Conservation (phyloP, 1,140 invertebrate genomes). For the Drosophila ercepeae region DNA sequence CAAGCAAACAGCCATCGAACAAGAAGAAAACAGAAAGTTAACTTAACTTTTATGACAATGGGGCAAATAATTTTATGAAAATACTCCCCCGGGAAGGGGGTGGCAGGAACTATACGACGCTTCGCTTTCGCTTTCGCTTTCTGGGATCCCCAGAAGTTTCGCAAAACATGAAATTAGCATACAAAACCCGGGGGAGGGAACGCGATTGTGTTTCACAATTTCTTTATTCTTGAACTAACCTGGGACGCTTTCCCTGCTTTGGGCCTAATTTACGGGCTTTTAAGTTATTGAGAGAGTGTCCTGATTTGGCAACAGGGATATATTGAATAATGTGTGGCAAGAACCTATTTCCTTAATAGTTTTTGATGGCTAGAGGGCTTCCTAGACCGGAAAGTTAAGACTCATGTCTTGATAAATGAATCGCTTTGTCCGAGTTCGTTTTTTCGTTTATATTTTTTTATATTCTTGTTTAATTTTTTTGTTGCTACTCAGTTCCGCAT, state of each 20-base stretch:
- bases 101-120: slow-evolving; percentile 3
- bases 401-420: slow-evolving; percentile 34
- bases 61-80: slow-evolving; percentile 73
- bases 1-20: slow-evolving; percentile 28
- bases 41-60: slow-evolving; percentile 72
- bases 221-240: slow-evolving; percentile 26
- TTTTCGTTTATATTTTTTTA: slow-evolving; percentile 2
- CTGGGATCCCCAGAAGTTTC: slow-evolving; percentile 20
- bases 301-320: not conserved
- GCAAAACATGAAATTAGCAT: slow-evolving; percentile 42
- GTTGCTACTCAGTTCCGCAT: slow-evolving; percentile 32
- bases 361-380: no score
- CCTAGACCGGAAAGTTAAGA: no score
- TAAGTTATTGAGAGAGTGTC: not conserved
- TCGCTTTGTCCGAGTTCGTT: slow-evolving; percentile 11
- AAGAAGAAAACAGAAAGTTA: slow-evolving; percentile 59
- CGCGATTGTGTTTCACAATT: slow-evolving; percentile 32
- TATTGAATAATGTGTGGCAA: no score
- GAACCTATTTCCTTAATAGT: no score
- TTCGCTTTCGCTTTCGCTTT: no score
- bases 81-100: slow-evolving; percentile 39
- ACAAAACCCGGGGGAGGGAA: slow-evolving; percentile 24
- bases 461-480: not conserved
- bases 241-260: not conserved
- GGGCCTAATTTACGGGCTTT: slow-evolving; percentile 1